Evolutionary conservation across 1,140 invertebrate genomes (phyloP).

Genomic region (Scaptomyza pallida): DNA sequence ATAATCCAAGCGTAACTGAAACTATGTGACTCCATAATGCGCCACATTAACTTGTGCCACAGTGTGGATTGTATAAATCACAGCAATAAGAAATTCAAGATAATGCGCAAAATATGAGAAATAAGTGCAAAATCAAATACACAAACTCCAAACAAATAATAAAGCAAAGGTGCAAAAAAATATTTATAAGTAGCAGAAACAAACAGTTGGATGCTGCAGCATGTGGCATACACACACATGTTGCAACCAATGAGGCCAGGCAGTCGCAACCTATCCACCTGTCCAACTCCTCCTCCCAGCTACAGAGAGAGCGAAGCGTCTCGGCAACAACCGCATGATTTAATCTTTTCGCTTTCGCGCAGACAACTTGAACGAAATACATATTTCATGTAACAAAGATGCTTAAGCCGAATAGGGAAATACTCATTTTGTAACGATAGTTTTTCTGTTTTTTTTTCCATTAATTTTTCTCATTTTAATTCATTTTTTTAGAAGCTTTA

Average conservation of each 20-base stretch:
- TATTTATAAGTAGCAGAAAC: conserved; percentile 47
- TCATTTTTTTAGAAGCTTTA: too few relatives aligned
- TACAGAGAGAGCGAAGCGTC: conserved; percentile 45
- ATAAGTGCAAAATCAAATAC: conserved; percentile 80
- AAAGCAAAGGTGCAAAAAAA: conserved; percentile 31
- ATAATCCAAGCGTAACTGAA: conserved; percentile 68
- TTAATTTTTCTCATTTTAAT: too few relatives aligned
- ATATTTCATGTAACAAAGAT: conserved; percentile 3
- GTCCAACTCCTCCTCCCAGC: conserved; percentile 12
- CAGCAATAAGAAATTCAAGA: conserved; percentile 48
- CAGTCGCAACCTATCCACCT: conserved; percentile 38
- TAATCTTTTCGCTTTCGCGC: conserved; percentile 78
- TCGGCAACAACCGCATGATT: conserved; percentile 74
- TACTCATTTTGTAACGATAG: conserved; percentile 33
- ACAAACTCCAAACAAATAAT: conserved; percentile 44
- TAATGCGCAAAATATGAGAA: conserved; percentile 79
- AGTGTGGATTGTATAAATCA: conserved; percentile 63
- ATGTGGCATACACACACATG: conserved; percentile 68
- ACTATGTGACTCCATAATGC: conserved; percentile 77
- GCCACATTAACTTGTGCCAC: conserved; percentile 66
- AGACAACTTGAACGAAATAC: conserved; percentile 65
- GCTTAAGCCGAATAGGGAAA: conserved; percentile 2
- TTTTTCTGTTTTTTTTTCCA: background rate
- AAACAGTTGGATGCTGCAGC: conserved; percentile 68
- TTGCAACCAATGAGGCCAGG: too few relatives aligned